phyloP scores from a whole-genome alignment of 2,797 vertebrate species.

The Diglossa cyanea region DNA sequence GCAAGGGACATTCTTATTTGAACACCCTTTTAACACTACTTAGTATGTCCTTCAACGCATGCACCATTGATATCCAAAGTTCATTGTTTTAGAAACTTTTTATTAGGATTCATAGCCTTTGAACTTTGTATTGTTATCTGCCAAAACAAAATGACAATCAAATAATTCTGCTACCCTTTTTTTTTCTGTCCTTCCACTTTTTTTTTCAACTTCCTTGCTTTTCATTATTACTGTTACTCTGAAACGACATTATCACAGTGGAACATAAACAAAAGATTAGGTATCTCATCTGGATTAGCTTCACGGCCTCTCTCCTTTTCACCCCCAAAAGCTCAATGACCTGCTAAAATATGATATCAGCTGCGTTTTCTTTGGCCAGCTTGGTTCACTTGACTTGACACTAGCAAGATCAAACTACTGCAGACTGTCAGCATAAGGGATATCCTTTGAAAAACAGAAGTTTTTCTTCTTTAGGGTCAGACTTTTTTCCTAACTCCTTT shows the following conservation, averaged over 20 bases:
- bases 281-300: constrained; percentile 68
- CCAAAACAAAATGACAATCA: constrained; percentile 56
- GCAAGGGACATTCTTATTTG: background rate
- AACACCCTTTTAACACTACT: background rate
- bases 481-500: background rate
- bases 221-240: constrained; percentile 43
- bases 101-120: constrained; percentile 24
- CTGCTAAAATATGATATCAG: constrained; percentile 63
- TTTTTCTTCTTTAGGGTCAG: constrained; percentile 38
- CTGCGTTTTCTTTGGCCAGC: constrained; percentile 77
- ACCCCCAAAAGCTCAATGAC: constrained; percentile 67
- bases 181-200: constrained; percentile 41
- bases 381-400: constrained; percentile 65
- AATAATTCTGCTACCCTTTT: background rate
- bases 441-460: constrained; percentile 80
- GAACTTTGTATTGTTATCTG: constrained; percentile 42
- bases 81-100: constrained; percentile 23
- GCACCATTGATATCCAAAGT: background rate
- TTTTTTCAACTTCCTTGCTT: constrained; percentile 69
- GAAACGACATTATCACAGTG: constrained; percentile 58
- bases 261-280: constrained; percentile 75
- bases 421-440: constrained; percentile 78
- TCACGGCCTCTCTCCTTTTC: constrained; percentile 62
- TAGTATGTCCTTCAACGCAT: background rate
- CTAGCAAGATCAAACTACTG: constrained; percentile 63